A percentile compares a stretch with the other conserved stretches of the same genome.
Evolutionary conservation across 2,797 vertebrate genomes (phyloP).

Genomic region (Myotis vivesi): DNA sequence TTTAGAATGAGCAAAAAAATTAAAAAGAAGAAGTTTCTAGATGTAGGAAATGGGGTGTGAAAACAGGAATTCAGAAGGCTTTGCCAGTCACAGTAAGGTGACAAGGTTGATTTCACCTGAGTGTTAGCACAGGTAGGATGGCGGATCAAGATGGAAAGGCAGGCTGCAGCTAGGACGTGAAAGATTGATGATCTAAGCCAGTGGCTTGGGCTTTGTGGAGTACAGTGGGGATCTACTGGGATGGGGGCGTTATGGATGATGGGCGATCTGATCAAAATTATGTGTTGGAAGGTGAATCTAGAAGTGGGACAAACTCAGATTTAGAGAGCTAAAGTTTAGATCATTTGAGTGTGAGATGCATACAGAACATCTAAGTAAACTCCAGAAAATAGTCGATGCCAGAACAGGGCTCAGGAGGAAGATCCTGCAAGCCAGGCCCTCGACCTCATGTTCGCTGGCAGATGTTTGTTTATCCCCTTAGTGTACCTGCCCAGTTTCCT

Average conservation of each 20-base stretch:
- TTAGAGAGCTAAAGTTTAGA: background rate
- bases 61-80: background rate
- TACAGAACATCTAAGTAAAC: background rate
- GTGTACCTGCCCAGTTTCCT: background rate
- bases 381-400: background rate
- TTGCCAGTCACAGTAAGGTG: background rate
- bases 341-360: no score
- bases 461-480: background rate
- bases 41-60: background rate
- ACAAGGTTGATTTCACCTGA: background rate
- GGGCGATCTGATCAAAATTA: background rate
- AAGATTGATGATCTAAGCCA: background rate
- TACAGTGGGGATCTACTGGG: background rate
- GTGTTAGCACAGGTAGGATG: background rate
- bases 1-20: background rate
- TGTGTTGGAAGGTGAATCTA: background rate
- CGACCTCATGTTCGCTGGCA: background rate
- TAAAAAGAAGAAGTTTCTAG: background rate
- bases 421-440: background rate
- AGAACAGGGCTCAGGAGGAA: background rate
- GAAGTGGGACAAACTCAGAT: background rate
- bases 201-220: background rate
- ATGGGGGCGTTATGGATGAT: fast-evolving
- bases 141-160: background rate
- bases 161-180: no score